These are phyloP conservation scores for Silurus meridionalis DNA, from an alignment of 2,113 vertebrate genomes.

Conservation along the genomic window DNA sequence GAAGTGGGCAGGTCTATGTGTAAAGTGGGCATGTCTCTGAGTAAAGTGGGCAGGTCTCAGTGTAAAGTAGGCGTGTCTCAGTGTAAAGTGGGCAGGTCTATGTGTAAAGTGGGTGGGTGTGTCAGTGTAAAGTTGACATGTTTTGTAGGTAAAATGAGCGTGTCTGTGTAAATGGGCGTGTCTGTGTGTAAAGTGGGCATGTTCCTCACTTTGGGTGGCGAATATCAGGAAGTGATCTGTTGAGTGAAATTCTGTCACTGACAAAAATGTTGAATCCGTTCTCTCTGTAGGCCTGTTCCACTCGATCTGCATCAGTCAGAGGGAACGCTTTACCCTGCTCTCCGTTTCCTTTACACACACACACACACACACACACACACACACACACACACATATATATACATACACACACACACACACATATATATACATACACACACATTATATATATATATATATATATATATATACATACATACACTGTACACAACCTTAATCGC, in stretches of 20 bases:
- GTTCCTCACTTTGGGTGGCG: slow-evolving; percentile 89
- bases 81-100: too few relatives aligned
- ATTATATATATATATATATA: too few relatives aligned
- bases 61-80: too few relatives aligned
- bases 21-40: too few relatives aligned
- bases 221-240: slow-evolving; percentile 95
- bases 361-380: slow-evolving; percentile 31
- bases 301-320: slow-evolving; percentile 83
- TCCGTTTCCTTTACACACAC: slow-evolving; percentile 79
- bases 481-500: background rate
- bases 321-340: slow-evolving; percentile 92
- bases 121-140: too few relatives aligned
- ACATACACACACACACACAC: too few relatives aligned
- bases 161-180: background rate
- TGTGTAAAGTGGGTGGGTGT: too few relatives aligned
- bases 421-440: too few relatives aligned
- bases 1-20: background rate
- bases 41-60: too few relatives aligned
- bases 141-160: background rate
- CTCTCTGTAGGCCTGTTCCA: slow-evolving; percentile 94
- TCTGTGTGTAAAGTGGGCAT: background rate
- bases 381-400: too few relatives aligned
- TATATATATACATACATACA: background rate
- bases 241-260: slow-evolving; percentile 93
- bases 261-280: slow-evolving; percentile 99